Evolutionary conservation across 2,797 vertebrate genomes (phyloP), one percentile per base, ranked within the genome.

Genomic region (Alca torda): DNA sequence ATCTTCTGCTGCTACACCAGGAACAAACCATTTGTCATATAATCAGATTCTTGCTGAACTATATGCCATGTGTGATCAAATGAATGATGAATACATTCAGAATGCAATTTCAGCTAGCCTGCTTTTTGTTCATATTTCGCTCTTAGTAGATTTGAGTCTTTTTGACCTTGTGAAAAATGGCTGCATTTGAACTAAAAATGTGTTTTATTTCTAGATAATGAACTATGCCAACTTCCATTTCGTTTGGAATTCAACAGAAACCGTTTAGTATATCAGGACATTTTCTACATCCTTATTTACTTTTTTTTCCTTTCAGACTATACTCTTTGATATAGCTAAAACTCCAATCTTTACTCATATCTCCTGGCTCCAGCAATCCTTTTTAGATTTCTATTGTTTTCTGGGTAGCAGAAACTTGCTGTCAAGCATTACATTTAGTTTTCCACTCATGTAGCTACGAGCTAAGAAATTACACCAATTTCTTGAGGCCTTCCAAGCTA

Each of bases 151-250:
- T 78, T 93, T 96, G 78, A 95, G 92, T 85, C 95, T 96, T 95
- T 92, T 63, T 96, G 97, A 97, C 93, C 95, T 96, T 93, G 72
- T 96, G 96, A 97, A 96, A 98, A 98, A 97, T 90, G 90, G 63
- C 51, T 96, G 76, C 53, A 80, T 93, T 97, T 97, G 94, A 97
- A 96, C 88, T 95, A 95, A 97, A 97, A 97, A 90, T 96, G 86
- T 93, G 75, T 75, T 91, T 61, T 95, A 97, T 98, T 96, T 96
- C 87, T 95, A 95, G 89, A 90, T 97, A 98, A 97, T 97, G 92
- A 82, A 96, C 90, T 97, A 83, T 97, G 96, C 93, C 97, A 97
- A 72, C 93, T 97, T 96, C 82, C 83, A 96, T 98, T 98, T 97
- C 96, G 95, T 96, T 91, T 76, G 50, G 89, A 96, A 97, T 97